These are phyloP conservation scores for Myotis davidii DNA, from an alignment of 2,113 vertebrate species.

Conservation along the genomic window DNA sequence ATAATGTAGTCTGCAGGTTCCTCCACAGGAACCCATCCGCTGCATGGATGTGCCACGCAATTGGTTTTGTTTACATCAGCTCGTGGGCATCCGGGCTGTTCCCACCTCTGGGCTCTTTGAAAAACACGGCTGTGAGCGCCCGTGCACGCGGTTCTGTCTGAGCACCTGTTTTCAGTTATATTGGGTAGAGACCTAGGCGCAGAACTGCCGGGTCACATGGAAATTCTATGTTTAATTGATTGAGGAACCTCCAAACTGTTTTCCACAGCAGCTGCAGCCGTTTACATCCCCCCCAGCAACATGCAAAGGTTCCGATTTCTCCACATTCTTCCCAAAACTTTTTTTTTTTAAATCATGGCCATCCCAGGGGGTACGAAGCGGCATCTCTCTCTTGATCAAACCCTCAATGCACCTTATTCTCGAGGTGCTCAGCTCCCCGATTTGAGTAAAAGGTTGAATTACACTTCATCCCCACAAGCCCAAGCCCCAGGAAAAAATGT, in stretches of 20 bases:
- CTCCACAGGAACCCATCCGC: rapidly evolving
- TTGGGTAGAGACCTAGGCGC: too few species aligned
- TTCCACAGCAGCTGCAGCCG: rapidly evolving
- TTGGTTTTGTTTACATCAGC: too few species aligned
- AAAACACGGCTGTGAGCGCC: neutral
- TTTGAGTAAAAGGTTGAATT: neutral
- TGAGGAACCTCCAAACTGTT: neutral
- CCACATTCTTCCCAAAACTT: neutral
- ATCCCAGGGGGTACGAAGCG: neutral
- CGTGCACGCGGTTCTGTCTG: neutral
- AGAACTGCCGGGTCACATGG: neutral
- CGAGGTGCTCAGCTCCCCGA: neutral
- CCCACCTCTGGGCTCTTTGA: neutral
- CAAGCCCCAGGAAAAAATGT: neutral
- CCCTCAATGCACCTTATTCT: neutral
- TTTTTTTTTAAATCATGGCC: neutral
- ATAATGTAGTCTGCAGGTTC: neutral
- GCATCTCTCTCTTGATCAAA: neutral
- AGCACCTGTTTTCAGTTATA: neutral
- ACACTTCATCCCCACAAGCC: neutral
- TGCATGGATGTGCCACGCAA: rapidly evolving
- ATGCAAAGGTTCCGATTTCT: rapidly evolving
- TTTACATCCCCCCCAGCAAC: neutral
- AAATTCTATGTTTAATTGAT: neutral
- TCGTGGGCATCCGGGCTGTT: neutral